Evolutionary conservation across 2,888 invertebrate species (phyloP), one percentile per base, ranked within the genome.

Genomic region (Clostera curtula): DNA sequence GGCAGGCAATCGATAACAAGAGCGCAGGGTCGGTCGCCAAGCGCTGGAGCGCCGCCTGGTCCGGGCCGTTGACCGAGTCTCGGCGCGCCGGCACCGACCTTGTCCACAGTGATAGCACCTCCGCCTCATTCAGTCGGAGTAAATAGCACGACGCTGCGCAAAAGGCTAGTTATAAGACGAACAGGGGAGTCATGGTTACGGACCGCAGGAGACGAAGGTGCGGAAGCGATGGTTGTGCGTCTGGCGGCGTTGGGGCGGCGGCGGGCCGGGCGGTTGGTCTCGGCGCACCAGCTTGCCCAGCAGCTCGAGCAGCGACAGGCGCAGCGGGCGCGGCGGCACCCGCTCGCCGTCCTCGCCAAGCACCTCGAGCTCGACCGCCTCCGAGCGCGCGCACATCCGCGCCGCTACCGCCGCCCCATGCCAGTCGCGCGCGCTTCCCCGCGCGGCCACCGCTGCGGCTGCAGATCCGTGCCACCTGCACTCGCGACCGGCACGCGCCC

Each of bases 281-380:
- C 85, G 71, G 48, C 86, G 71, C 59, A 88, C 88, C 61, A 88
- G 75, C 67, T 88, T 88, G 50, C 88, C 87, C 46, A 89, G 80
- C 54, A 88, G 85, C 39, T 87, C 86, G 51, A 90, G 84, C 57
- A 90, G 83, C 41, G 89, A 90, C 63, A 89, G 88, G 50, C 90
- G 85, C 53, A 90, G 85, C 85, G 90, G 64, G 87, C 89, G 69
- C 89, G 89, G 67, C 87, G 90, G 42, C 88, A 88, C 47, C 87
- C 91, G 90, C 86, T 68, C 89, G 87, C 89, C 91, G 86, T 90
- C 91, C 31, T 90, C 91, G 45, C 91, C 92, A 89, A 93, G 92
- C 72, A 80, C 67, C 91, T 92, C 85, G 90, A 89, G 85, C 90
- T 92, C 85, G 86, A 90, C 80, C 85, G 89, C 90, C 64, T 91